Base-by-base conservation (phyloP, 2,113 vertebrate species). In the Empidonax alnorum region DNA sequence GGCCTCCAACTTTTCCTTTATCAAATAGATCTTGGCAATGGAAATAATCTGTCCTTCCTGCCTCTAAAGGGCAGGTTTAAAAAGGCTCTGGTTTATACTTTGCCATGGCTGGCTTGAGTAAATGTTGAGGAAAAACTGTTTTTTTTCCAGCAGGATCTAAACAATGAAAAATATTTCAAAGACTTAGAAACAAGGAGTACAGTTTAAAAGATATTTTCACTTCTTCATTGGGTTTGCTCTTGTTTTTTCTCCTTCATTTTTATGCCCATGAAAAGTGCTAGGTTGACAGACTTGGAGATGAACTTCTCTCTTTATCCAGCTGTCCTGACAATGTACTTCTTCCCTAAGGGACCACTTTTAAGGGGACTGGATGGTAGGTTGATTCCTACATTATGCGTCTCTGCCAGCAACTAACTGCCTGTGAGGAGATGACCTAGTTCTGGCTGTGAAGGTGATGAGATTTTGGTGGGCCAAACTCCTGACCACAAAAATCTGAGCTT, bases 301-400 rank as follows among this genome's bases (percentile, higher is more conserved):
- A 96, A 87, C 85, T 84, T 92, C 68, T 14, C 61, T 92, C 69
- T 96, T 95, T 93, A 95, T 90, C 88, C 83, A 84, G 53, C 63
- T 97, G 85, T 94, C 83, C 76, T 94, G 92, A 65, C 90, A 92
- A 72, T 81, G 73, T 88, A 10, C 52, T 75, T 50, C 72, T 95
- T 92, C 77, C 93, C 80, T 96, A 67, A 94, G 86, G 86, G 92
- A 90, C 73, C 56, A 71, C 69, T 96, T 95, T 87, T 87, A 93
- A 94, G 77, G 56, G 28, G 62, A 75, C 76, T 75, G 76, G 93
- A 92, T 96, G 79, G 88, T 94, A 96, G 83, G 69, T 82, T 95
- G 90, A 90, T 93, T 94, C 90, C 77, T 73, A 72, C 61, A 87
- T 95, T 96, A 77, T 71, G 52, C 1, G 1, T 89, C 88, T 72